Conservation (phyloP, 1,140 invertebrate species). For the Lucilia sericata region DNA sequence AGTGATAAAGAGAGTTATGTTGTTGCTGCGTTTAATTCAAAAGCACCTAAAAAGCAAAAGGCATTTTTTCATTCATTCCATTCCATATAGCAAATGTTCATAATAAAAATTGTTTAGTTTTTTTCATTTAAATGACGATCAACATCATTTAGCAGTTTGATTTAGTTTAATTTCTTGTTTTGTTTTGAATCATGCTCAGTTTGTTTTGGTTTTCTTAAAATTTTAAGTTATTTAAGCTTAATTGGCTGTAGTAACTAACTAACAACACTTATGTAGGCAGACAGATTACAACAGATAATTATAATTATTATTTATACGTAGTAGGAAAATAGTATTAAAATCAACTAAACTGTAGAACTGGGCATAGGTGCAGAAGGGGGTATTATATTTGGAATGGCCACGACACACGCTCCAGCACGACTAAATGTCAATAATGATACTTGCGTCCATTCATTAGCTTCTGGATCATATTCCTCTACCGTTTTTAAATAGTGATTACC, state of each 20-base stretch:
- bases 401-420: constrained; percentile 88
- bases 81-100: constrained; percentile 11
- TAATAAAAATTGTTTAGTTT: neutral
- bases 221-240: neutral
- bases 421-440: constrained; percentile 82
- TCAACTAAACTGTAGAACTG: constrained; percentile 67
- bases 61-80: neutral
- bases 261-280: neutral
- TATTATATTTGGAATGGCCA: constrained; percentile 72
- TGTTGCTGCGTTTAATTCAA: neutral
- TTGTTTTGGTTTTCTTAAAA: neutral
- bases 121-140: neutral
- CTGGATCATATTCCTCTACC: constrained; percentile 94
- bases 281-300: constrained; percentile 18
- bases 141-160: neutral
- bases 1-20: neutral
- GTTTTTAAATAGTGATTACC: constrained; percentile 91
- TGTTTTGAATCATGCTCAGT: neutral
- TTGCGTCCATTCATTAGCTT: constrained; percentile 87
- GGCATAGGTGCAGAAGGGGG: constrained; percentile 60
- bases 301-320: neutral
- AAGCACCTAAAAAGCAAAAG: constrained; percentile 27
- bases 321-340: constrained; percentile 29
- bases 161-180: neutral
- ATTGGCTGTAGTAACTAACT: neutral